A percentile compares a stretch with the other conserved stretches of the same genome.
Evolutionary conservation across 2,797 vertebrate species (phyloP).

Genomic region (Acrocephalus scirpaceus): DNA sequence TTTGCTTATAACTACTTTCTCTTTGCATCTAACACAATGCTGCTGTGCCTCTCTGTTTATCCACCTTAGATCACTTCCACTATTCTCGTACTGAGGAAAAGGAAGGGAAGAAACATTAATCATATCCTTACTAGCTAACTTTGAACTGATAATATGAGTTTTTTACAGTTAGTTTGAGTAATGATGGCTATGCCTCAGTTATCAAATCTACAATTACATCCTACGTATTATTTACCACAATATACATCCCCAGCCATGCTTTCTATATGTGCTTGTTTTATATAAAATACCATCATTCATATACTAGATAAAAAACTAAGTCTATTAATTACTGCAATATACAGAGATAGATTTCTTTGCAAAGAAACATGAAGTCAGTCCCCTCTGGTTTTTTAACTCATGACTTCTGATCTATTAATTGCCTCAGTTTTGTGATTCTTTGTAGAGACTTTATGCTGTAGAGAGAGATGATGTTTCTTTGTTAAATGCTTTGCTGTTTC

Average conservation of each 20-base stretch:
- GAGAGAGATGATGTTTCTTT: conserved; percentile 55
- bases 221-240: neutral
- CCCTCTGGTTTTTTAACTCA: neutral
- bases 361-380: neutral
- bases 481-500: conserved; percentile 64
- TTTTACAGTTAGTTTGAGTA: neutral
- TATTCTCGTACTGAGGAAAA: conserved; percentile 35
- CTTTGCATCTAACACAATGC: neutral
- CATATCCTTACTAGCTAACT: conserved; percentile 31
- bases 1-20: neutral
- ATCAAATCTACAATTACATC: neutral
- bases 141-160: neutral
- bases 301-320: neutral
- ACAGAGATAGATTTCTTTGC: neutral
- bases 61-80: conserved; percentile 9
- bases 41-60: conserved; percentile 7
- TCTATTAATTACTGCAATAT: neutral
- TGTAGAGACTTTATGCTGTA: neutral
- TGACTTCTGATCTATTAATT: conserved; percentile 24
- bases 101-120: conserved; percentile 56
- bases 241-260: neutral
- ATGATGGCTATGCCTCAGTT: neutral
- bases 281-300: neutral
- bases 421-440: conserved; percentile 27
- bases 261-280: neutral